Conservation (phyloP, 1,140 invertebrate species). For the Caenorhabditis inopinata region DNA sequence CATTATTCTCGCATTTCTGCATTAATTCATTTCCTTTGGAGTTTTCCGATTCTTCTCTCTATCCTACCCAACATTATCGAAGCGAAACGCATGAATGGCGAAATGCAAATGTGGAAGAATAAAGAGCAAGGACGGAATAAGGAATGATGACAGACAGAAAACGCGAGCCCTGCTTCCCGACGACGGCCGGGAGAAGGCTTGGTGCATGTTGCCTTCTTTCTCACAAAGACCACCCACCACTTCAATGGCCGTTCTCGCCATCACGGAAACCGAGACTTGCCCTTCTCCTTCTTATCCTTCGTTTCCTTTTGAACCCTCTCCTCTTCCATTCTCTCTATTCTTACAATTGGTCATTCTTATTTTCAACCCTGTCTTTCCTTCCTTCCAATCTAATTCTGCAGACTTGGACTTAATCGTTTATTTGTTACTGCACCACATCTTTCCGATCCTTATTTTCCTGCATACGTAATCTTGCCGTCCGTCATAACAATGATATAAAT, state of each 20-base stretch:
- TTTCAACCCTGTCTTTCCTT: neutral
- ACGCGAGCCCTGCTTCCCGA: neutral
- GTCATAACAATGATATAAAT: slow-evolving; percentile 16
- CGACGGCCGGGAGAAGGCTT: neutral
- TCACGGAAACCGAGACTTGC: slow-evolving; percentile 19
- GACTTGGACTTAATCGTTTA: slow-evolving; percentile 20
- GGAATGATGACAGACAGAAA: slow-evolving; percentile 17
- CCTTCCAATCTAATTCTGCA: slow-evolving; percentile 1
- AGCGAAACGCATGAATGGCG: slow-evolving; percentile 8
- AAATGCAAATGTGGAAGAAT: slow-evolving; percentile 24
- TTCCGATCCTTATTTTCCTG: slow-evolving; percentile 19
- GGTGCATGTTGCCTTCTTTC: slow-evolving; percentile 20
- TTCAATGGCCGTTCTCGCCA: neutral
- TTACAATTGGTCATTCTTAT: slow-evolving; percentile 16
- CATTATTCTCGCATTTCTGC: neutral
- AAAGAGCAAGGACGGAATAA: neutral
- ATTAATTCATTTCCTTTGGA: neutral
- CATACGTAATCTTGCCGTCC: neutral
- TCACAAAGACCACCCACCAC: neutral
- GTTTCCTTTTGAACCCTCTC: neutral
- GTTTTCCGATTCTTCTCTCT: neutral
- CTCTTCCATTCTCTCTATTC: neutral
- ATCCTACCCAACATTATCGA: neutral
- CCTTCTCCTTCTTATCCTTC: neutral
- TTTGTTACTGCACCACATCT: slow-evolving; percentile 8